phyloP scores from a whole-genome alignment of 64 coral and sea anemone species.

The Pachyseris speciosa region DNA sequence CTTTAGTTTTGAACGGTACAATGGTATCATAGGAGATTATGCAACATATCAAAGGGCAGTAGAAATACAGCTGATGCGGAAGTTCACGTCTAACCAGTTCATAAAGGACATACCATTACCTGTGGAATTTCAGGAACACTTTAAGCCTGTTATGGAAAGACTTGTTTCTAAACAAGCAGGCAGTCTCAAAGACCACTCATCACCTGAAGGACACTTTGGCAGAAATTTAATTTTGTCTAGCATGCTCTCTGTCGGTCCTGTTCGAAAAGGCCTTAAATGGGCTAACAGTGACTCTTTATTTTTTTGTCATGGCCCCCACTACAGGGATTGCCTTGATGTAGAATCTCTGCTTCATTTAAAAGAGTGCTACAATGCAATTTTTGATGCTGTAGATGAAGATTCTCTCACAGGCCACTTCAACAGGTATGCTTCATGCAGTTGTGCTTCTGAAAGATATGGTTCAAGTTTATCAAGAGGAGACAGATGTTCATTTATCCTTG shows the following conservation, averaged over 20 bases:
- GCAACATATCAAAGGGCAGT: constrained; percentile 68
- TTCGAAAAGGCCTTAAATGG: constrained; percentile 34
- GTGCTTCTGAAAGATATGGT: constrained; percentile 27
- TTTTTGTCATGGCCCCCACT: constrained; percentile 24
- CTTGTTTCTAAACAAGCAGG: constrained; percentile 37
- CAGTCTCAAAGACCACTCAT: constrained; percentile 34
- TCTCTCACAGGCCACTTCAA: constrained; percentile 49
- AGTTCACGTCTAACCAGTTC: constrained; percentile 59
- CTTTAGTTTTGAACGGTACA: constrained; percentile 13
- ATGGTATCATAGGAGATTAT: constrained; percentile 70
- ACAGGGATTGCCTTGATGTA: neutral
- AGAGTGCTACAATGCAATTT: neutral
- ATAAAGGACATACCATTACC: constrained; percentile 65
- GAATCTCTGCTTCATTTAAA: neutral
- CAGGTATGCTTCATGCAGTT: constrained; percentile 42
- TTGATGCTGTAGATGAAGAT: constrained; percentile 27
- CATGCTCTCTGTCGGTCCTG: constrained; percentile 23
- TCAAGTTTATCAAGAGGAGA: constrained; percentile 42
- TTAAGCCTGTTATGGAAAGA: constrained; percentile 63
- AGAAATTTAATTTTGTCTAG: constrained; percentile 19
- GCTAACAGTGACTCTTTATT: neutral
- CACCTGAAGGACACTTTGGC: neutral
- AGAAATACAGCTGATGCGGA: constrained; percentile 83
- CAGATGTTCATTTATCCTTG: constrained; percentile 51
- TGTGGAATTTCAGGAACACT: constrained; percentile 42